These are phyloP conservation scores for Pogona vitticeps DNA, from an alignment of 2,113 vertebrate species.

Conservation along the genomic window DNA sequence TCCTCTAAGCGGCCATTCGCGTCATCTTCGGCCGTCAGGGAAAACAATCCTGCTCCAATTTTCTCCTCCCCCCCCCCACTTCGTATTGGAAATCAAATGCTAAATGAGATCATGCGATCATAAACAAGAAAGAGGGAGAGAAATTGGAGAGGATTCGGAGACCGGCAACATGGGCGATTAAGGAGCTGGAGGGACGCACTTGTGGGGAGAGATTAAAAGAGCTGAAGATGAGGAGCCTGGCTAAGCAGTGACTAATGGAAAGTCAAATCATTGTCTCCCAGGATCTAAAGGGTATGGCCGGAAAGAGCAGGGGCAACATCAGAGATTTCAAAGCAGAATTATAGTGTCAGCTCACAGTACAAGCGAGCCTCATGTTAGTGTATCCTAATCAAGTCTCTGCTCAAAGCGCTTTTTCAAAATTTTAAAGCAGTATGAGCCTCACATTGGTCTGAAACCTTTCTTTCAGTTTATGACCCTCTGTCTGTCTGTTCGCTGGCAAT, in stretches of 20 bases:
- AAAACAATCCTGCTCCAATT: constrained; percentile 55
- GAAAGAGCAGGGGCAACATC: neutral
- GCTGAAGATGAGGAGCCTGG: constrained; percentile 41
- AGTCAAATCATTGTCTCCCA: constrained; percentile 35
- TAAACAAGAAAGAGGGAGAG: constrained; percentile 64
- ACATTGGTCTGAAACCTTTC: too few relatives aligned
- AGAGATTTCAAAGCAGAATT: neutral
- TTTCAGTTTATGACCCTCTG: too few relatives aligned
- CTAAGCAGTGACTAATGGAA: constrained; percentile 38
- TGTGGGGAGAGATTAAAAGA: constrained; percentile 57
- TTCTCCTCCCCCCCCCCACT: neutral
- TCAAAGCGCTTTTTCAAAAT: neutral
- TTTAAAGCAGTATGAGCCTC: neutral
- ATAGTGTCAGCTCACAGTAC: neutral
- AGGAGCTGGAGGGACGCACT: constrained; percentile 49
- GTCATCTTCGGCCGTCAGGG: constrained; percentile 58
- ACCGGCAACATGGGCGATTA: constrained; percentile 43
- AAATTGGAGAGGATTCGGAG: constrained; percentile 53
- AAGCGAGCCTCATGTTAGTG: too few relatives aligned
- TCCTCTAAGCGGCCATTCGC: constrained; percentile 64
- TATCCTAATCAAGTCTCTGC: neutral
- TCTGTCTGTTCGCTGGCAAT: neutral
- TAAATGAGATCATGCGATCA: constrained; percentile 65
- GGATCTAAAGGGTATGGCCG: constrained; percentile 11
- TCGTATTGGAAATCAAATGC: constrained; percentile 67